Evolutionary conservation across 2,888 invertebrate species (phyloP).

Genomic region (Coelogynopora nodosa): DNA sequence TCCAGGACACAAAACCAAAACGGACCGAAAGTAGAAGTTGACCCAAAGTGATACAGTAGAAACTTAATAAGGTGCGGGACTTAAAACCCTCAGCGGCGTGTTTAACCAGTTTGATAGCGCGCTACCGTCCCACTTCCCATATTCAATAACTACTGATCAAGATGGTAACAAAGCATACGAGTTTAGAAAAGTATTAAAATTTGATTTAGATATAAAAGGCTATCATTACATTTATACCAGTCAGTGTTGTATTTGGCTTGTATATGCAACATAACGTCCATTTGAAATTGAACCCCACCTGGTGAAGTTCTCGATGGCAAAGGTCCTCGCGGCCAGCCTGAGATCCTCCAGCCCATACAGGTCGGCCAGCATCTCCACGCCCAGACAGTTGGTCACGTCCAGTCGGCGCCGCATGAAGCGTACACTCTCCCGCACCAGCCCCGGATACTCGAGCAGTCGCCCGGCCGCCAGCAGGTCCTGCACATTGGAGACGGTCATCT

Average conservation of each 20-base stretch:
- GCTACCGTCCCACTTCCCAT: too few relatives aligned
- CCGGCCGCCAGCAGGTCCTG: constrained; percentile 60
- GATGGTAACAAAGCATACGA: too few relatives aligned
- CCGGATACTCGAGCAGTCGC: constrained; percentile 58
- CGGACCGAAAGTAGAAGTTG: too few relatives aligned
- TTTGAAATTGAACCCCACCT: neutral
- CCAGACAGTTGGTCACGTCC: constrained; percentile 59
- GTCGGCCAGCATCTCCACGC: constrained; percentile 59
- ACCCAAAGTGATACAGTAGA: too few relatives aligned
- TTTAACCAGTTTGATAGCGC: too few relatives aligned
- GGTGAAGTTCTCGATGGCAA: neutral
- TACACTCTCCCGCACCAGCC: constrained; percentile 56
- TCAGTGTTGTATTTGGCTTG: neutral
- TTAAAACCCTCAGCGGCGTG: too few relatives aligned
- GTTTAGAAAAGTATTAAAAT: neutral
- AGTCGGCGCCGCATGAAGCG: constrained; percentile 57
- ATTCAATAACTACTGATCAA: too few relatives aligned
- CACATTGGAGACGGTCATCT: constrained; percentile 59
- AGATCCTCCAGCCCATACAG: constrained; percentile 57
- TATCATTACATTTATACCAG: neutral
- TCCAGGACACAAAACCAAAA: neutral
- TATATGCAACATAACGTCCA: neutral
- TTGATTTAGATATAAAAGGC: neutral
- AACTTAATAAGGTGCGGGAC: too few relatives aligned
- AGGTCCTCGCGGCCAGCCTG: constrained; percentile 51